Base-by-base conservation (phyloP, 2,797 vertebrate genomes). In the Leuciscus waleckii region DNA sequence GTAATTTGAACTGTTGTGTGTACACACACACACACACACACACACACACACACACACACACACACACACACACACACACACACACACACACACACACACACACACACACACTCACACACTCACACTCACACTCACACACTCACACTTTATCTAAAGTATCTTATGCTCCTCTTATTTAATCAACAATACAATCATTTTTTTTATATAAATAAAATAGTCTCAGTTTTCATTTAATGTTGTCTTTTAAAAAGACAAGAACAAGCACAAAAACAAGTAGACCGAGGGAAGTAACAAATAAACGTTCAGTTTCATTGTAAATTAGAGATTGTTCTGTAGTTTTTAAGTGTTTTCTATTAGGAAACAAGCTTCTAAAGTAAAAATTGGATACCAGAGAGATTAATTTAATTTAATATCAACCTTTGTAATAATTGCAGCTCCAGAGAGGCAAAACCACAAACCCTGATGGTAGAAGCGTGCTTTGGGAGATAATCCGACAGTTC, bases 401-500 rank as follows among this genome's bases (percentile, higher is more conserved):
- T 83, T 88, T 81, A 14, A 69, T 85, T 88, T 85, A 86, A 90
- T 87, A 84, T 77, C 81, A 82, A 84, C 78, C 81, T 86, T 79
- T 56, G 37, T 85, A 88, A 89, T 89, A 87, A 16, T 51, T 56
- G 41, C 71, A 75, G 23, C 77, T 83, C 87, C 65, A 68, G 32
- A 35, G 69, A 81, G 51, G 85, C 54, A 74, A 51, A 89, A 88
- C 87, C 87, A 73, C 87, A 87, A 78, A 43, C 65, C 82, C 85
- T 82, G 87, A 86, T 87, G 88, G 70, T 61, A 83, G 87, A 79
- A 86, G 87, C 65, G 63, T 86, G 87, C 88, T 85, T 88, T 49
- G 71, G 85, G 56, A 87, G 89, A 88, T 88, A 85, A 88, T 89
- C 86, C 81, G 81, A 90, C 89, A 88, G 89, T 79, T 90, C 63